Evolutionary conservation across 2,113 vertebrate genomes (phyloP).

Genomic region (Grammomys surdaster): DNA sequence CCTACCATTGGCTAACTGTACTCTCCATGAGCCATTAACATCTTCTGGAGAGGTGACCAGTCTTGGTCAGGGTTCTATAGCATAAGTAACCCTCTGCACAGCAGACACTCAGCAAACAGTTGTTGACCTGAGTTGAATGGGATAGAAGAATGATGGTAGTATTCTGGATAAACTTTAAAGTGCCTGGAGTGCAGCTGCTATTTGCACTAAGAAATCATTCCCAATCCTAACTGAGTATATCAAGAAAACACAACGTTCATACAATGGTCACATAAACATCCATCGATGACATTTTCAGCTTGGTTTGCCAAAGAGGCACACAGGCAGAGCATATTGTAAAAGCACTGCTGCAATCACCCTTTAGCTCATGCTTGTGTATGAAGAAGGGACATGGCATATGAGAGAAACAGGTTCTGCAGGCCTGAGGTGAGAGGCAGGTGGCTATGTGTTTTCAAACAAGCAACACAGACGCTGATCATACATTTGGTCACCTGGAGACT

Average conservation of each 20-base stretch:
- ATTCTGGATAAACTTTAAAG: slow-evolving; percentile 16
- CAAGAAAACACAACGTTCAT: background rate
- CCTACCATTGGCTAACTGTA: background rate
- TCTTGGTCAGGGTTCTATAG: background rate
- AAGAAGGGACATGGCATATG: background rate
- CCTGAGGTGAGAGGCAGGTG: background rate
- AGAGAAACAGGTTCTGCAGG: background rate
- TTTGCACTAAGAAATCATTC: slow-evolving; percentile 9
- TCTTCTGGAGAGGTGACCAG: background rate
- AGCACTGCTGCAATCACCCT: background rate
- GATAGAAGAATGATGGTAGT: background rate
- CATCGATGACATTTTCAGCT: background rate
- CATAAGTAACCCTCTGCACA: background rate
- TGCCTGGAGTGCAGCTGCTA: background rate
- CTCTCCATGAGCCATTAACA: background rate
- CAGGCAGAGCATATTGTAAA: background rate
- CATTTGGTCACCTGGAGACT: background rate
- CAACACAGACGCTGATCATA: background rate
- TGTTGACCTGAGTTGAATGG: background rate
- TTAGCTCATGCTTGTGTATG: background rate
- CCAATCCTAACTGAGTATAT: background rate
- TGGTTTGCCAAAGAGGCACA: background rate
- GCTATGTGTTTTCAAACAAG: background rate
- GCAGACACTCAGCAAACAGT: background rate
- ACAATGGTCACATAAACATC: background rate